phyloP scores from a whole-genome alignment of 2,113 vertebrate genomes.

The Pavo muticus region DNA sequence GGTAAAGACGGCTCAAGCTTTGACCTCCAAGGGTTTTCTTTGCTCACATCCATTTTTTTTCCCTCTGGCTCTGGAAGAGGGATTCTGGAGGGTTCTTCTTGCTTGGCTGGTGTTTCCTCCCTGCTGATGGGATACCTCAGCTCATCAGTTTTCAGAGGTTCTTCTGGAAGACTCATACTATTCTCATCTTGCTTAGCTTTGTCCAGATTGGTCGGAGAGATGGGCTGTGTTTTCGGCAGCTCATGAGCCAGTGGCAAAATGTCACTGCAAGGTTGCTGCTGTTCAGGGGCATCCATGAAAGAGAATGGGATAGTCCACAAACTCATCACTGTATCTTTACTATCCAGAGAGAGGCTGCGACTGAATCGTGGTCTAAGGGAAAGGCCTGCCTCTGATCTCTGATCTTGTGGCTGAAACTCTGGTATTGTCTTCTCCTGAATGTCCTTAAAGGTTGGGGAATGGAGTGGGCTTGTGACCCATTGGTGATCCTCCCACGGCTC shows the following conservation, averaged over 20 bases:
- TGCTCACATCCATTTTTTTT: background rate
- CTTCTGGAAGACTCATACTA: conserved; percentile 13
- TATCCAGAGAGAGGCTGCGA: conserved; percentile 83
- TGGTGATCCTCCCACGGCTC: conserved; percentile 96
- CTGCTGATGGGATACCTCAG: background rate
- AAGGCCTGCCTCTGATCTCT: conserved; percentile 56
- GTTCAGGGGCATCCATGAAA: conserved; percentile 62
- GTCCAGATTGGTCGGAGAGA: background rate
- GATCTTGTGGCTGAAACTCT: conserved; percentile 51
- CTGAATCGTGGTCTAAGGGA: conserved; percentile 78
- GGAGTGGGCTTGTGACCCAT: conserved; percentile 97
- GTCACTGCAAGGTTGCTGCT: background rate
- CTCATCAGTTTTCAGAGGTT: conserved; percentile 37
- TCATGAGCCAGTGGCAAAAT: conserved; percentile 36
- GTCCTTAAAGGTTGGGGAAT: conserved; percentile 90
- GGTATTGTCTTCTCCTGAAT: conserved; percentile 70
- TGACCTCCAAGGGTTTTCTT: conserved; percentile 11
- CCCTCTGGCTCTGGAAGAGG: background rate
- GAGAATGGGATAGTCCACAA: conserved; percentile 71
- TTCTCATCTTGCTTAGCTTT: conserved; percentile 44
- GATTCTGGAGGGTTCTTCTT: background rate
- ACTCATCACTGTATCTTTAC: conserved; percentile 72
- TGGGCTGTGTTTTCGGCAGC: background rate
- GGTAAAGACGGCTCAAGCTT: conserved; percentile 6
- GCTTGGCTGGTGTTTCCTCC: background rate